Conservation (phyloP, 1,140 invertebrate genomes). For the Diachasmimorpha longicaudata region DNA sequence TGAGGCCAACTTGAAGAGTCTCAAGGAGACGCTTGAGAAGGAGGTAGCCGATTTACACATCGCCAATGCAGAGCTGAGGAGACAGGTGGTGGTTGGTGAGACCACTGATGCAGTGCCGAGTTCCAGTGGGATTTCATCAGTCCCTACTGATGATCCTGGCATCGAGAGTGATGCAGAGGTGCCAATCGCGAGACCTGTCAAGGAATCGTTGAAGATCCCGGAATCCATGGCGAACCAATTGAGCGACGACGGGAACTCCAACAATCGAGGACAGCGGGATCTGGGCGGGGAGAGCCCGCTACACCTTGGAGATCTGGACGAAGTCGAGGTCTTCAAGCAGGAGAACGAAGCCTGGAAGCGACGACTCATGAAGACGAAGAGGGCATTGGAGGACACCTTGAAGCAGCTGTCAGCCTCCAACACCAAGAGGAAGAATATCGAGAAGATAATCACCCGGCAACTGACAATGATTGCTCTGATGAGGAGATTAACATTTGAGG, state of each 20-base stretch:
- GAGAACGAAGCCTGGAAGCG: conserved; percentile 61
- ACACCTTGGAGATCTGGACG: conserved; percentile 67
- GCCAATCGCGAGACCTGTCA: conserved; percentile 56
- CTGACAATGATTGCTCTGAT: too few relatives aligned
- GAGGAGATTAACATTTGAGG: too few relatives aligned
- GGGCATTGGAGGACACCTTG: conserved; percentile 67
- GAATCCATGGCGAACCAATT: conserved; percentile 66
- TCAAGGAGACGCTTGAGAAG: conserved; percentile 55
- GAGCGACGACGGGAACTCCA: conserved; percentile 56
- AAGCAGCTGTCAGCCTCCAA: conserved; percentile 68
- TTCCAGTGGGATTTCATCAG: conserved; percentile 56
- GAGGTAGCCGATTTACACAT: conserved; percentile 56
- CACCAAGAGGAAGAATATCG: conserved; percentile 60
- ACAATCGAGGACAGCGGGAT: conserved; percentile 40
- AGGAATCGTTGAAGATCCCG: conserved; percentile 63
- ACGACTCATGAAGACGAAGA: conserved; percentile 58
- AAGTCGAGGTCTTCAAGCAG: conserved; percentile 72
- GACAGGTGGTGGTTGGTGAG: conserved; percentile 53
- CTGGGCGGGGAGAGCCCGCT: conserved; percentile 51
- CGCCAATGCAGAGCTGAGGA: conserved; percentile 52
- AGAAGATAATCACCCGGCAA: conserved; percentile 61
- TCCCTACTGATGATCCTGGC: conserved; percentile 64
- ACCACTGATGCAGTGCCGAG: conserved; percentile 54
- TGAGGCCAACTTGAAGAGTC: conserved; percentile 41
- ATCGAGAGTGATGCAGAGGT: conserved; percentile 72